phyloP scores from a whole-genome alignment of 2,888 invertebrate species.

The Pyrgus malvae region DNA sequence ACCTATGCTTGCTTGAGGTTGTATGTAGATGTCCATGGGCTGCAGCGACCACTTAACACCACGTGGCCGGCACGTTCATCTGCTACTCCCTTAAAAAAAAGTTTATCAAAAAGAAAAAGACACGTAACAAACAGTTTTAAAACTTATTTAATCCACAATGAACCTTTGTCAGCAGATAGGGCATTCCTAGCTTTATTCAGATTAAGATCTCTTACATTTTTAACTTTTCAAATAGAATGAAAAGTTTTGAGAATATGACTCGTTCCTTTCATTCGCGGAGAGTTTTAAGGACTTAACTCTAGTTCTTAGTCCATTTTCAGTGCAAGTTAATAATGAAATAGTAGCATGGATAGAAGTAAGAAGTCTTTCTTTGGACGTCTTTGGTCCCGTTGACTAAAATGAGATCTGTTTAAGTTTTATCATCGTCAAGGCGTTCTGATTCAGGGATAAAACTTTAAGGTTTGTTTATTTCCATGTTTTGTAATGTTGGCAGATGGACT shows the following conservation, averaged over 20 bases:
- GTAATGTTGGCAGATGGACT: too few species aligned
- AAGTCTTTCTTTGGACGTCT: not conserved
- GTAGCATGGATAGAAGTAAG: constrained; percentile 4
- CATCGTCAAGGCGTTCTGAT: not conserved
- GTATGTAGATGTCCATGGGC: too few species aligned
- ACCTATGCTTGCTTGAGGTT: too few species aligned
- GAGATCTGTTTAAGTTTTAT: not conserved
- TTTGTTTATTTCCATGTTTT: too few species aligned
- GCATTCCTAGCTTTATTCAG: constrained; percentile 29
- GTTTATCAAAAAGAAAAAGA: too few species aligned
- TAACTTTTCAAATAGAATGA: constrained; percentile 28
- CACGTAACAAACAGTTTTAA: constrained; percentile 26
- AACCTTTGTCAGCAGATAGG: constrained; percentile 33
- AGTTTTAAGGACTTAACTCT: constrained; percentile 23
- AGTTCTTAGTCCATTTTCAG: constrained; percentile 11
- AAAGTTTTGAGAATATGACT: constrained; percentile 26
- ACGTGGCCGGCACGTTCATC: too few species aligned
- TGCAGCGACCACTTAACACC: too few species aligned
- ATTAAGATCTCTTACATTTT: constrained; percentile 28
- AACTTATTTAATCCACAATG: constrained; percentile 38
- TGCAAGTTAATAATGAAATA: constrained; percentile 20
- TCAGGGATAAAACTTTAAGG: not conserved
- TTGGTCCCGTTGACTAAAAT: not conserved
- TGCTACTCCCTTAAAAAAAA: too few species aligned
- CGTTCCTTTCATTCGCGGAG: constrained; percentile 17